Conservation (phyloP, 2,888 invertebrate genomes). For the Scaptodrosophila latifasciaeformis region DNA sequence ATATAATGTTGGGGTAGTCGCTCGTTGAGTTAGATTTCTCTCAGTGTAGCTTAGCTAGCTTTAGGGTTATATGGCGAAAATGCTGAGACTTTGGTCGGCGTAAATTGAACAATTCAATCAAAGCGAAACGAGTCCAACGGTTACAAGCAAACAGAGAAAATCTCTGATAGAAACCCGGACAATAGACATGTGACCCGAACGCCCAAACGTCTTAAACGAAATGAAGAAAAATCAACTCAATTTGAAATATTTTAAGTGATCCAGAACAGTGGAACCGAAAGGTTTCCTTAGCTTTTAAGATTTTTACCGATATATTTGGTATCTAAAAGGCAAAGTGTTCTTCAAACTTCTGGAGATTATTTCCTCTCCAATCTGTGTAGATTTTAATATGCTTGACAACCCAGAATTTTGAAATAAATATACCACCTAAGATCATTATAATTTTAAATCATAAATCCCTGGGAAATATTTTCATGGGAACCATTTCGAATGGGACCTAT, state of each 20-base stretch:
- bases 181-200: conserved; percentile 51
- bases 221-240: conserved; percentile 32
- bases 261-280: conserved; percentile 39
- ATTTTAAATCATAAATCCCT: too few species aligned
- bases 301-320: not conserved
- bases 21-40: too few species aligned
- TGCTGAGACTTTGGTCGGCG: conserved; percentile 15
- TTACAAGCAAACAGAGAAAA: conserved; percentile 6
- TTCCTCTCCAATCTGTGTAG: too few species aligned
- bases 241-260: conserved; percentile 52
- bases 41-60: conserved; percentile 3
- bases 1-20: too few species aligned
- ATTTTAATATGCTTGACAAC: too few species aligned
- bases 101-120: conserved; percentile 64
- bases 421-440: too few species aligned
- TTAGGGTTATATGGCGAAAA: conserved; percentile 11
- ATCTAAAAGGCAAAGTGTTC: not conserved
- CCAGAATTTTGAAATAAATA: too few species aligned
- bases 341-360: too few species aligned
- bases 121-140: conserved; percentile 33
- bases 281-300: not conserved
- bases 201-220: conserved; percentile 36
- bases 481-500: too few species aligned
- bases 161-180: not conserved
- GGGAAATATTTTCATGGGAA: too few species aligned